Percentiles rank a stretch among this genome's conserved stretches.
Conservation (phyloP, 2,888 invertebrate genomes). For the Endomychus coccineus region DNA sequence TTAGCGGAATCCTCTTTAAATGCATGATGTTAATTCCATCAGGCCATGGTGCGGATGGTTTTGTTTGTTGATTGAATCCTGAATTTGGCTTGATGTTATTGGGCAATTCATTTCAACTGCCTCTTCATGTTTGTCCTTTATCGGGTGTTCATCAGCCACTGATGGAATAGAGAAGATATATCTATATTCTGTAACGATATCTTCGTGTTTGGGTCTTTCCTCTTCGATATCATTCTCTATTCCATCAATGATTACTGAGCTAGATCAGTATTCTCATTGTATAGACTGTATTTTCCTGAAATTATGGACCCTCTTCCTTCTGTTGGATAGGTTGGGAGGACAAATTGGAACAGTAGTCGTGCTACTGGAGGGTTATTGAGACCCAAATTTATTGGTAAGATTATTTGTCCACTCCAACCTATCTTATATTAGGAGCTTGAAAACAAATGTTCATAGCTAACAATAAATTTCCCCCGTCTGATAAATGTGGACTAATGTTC, state of each 20-base stretch:
- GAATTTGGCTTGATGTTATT: neutral
- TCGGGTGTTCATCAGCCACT: neutral
- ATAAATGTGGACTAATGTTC: neutral
- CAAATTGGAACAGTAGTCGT: too few relatives aligned
- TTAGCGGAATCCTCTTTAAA: slow-evolving; percentile 7
- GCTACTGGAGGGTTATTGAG: neutral
- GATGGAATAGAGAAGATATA: neutral
- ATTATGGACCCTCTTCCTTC: neutral
- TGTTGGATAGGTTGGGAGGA: too few relatives aligned
- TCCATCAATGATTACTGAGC: neutral
- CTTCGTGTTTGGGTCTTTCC: neutral
- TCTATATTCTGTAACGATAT: neutral
- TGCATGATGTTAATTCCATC: slow-evolving; percentile 12
- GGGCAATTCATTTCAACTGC: neutral
- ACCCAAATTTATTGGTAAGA: neutral
- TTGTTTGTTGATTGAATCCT: neutral
- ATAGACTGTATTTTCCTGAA: neutral
- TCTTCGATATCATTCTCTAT: neutral
- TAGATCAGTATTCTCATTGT: neutral
- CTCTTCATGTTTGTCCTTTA: neutral
- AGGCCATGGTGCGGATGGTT: slow-evolving; percentile 10
- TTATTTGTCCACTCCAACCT: neutral
- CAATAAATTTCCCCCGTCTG: neutral
- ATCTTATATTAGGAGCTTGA: neutral
- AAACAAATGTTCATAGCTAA: neutral